Base-by-base conservation (phyloP, 2,888 invertebrate species). In the Melipona bicolor region DNA sequence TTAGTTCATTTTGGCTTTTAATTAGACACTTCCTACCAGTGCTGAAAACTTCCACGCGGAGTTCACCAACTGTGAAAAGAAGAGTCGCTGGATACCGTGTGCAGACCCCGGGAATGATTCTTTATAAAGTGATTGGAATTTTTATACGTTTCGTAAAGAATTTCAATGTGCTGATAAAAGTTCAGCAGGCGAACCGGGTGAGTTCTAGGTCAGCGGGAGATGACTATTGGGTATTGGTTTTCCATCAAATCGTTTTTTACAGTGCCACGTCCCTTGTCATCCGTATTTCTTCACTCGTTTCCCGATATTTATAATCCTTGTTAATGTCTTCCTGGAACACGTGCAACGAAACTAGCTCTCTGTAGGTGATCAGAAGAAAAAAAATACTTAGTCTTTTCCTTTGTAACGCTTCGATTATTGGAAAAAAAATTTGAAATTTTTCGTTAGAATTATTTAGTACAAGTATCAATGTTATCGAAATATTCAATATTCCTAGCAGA, bases 181-280 rank as follows among this genome's bases (percentile, higher is more conserved):
- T 77, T 69, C 69, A 56, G 3, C 54, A n/a, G 76, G 70, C 43
- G 65, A 77, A 72, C 27, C 9, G 27, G 61, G n/a, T 9, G 77
- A 77, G 76, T 89, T 89, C 87, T 80, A 89, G 85, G 84, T 85
- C 88, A 83, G 52, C 80, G 36, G 70, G 62, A 69, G 68, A 79
- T 76, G 79, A 78, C 84, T 88, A 91, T 91, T 83, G 89, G 88
- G 73, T 90, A 91, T 91, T 88, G 91, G 87, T 88, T 91, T 88
- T 78, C 80, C 90, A 90, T 91, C 89, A 84, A 88, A 87, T 85
- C 78, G 71, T 77, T 84, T 84, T 86, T 79, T 79, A 78, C 68
- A 72, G 72, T 84, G 72, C 82, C 67, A 68, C 59, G 21, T 78
- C 68, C 75, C 52, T 78, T 59, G 81, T 69, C 65, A 61, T 32